phyloP scores from a whole-genome alignment of 2,113 vertebrate species.

The Larimichthys crocea region DNA sequence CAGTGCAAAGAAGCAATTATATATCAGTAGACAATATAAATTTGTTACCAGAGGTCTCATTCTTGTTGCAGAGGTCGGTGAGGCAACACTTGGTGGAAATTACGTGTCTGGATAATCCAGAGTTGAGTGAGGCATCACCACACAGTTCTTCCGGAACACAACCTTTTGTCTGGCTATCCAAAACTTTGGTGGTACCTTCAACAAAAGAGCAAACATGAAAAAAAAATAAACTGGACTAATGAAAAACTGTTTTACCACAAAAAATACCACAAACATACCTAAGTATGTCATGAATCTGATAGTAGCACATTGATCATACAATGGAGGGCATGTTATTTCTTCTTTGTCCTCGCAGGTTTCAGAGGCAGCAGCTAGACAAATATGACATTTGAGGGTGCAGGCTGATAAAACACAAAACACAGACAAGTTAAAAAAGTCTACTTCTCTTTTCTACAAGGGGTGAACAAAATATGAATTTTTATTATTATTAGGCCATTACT shows the following conservation, averaged over 20 bases:
- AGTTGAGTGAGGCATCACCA: constrained; percentile 10
- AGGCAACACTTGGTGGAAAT: constrained; percentile 53
- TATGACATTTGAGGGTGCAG: constrained; percentile 37
- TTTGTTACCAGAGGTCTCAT: constrained; percentile 29
- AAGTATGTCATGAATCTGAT: accelerated
- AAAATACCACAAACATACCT: constrained; percentile 27
- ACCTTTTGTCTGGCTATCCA: not conserved
- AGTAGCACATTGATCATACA: constrained; percentile 14
- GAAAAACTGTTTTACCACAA: not conserved
- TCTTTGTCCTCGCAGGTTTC: not conserved
- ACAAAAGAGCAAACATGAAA: not conserved
- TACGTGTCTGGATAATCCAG: not conserved
- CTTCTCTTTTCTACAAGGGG: not conserved
- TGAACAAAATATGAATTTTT: too few relatives aligned
- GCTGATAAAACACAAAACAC: constrained; percentile 35
- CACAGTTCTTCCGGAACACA: constrained; percentile 43
- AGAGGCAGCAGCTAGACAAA: accelerated
- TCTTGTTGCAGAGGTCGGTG: constrained; percentile 46
- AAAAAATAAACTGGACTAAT: not conserved
- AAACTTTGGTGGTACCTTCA: constrained; percentile 10
- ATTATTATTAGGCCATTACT: too few relatives aligned
- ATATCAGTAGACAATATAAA: not conserved
- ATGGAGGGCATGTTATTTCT: constrained; percentile 10
- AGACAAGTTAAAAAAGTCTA: not conserved
- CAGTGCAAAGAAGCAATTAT: not conserved